Evolutionary conservation across 2,797 vertebrate species (phyloP).

Genomic region (Menidia menidia): DNA sequence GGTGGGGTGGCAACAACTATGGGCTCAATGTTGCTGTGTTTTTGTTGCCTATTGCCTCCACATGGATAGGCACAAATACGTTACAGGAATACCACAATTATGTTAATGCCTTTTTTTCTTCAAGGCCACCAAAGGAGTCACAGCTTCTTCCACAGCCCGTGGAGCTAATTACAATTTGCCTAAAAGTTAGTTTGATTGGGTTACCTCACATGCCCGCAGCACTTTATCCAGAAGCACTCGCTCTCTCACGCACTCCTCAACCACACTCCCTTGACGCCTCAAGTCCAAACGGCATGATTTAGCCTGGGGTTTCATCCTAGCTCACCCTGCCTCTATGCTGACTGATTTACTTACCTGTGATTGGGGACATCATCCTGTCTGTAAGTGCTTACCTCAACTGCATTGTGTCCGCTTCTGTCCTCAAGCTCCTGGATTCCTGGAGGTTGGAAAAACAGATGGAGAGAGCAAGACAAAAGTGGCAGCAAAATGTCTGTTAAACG

Average conservation of each 20-base stretch:
- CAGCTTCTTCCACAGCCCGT: conserved; percentile 35
- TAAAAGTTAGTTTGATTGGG: conserved; percentile 35
- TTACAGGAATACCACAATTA: conserved; percentile 21
- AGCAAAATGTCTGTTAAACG: conserved; percentile 24
- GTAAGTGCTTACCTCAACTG: conserved; percentile 95
- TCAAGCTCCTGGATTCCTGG: conserved; percentile 91
- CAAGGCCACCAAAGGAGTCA: conserved; percentile 32
- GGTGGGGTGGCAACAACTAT: conserved; percentile 43
- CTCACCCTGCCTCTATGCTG: conserved; percentile 43
- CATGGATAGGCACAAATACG: conserved; percentile 4
- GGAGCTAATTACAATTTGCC: conserved; percentile 48
- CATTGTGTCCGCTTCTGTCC: conserved; percentile 88
- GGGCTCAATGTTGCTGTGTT: conserved; percentile 56
- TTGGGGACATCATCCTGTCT: conserved; percentile 61
- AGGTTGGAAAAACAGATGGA: conserved; percentile 30
- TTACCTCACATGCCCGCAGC: conserved; percentile 48
- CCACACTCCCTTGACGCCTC: conserved; percentile 48
- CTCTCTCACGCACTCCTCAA: conserved; percentile 56
- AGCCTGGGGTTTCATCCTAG: conserved; percentile 31
- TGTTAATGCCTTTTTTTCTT: conserved; percentile 15
- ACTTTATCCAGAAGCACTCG: conserved; percentile 44
- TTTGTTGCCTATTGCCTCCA: conserved; percentile 44
- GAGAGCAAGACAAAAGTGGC: conserved; percentile 19
- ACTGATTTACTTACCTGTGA: conserved; percentile 81
- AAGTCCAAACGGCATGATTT: conserved; percentile 17